Evolutionary conservation across 2,797 vertebrate genomes (phyloP).

Genomic region (Onychomys leucogaster): DNA sequence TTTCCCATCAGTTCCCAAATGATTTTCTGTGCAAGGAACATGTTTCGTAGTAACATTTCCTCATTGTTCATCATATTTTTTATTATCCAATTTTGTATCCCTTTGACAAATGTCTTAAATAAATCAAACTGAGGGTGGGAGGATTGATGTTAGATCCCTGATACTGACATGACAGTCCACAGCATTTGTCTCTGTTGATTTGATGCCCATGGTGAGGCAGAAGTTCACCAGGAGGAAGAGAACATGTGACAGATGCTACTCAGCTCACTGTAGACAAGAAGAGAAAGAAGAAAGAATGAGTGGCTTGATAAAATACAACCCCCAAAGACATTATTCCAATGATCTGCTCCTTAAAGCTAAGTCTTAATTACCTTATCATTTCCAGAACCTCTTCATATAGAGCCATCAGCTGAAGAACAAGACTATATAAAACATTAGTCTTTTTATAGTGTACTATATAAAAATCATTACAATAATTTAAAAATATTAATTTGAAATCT

Average conservation of each 20-base stretch:
- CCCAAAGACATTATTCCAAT: background rate
- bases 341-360: too few species aligned
- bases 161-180: background rate
- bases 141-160: background rate
- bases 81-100: background rate
- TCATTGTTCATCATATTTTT: background rate
- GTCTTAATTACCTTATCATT: background rate
- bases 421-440: background rate
- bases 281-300: background rate
- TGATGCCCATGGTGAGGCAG: background rate
- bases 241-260: background rate
- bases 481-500: conserved; percentile 5
- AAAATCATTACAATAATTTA: background rate
- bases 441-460: background rate
- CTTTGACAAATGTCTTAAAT: background rate
- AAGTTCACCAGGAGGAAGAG: background rate
- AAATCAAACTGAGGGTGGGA: background rate
- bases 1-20: background rate
- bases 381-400: background rate
- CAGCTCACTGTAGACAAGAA: background rate
- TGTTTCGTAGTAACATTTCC: conserved; percentile 8
- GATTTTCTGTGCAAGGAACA: background rate
- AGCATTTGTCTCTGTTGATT: background rate
- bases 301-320: background rate
- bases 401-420: background rate